Evolutionary conservation across 2,113 vertebrate genomes (phyloP).

Genomic region (Crotalus viridis): DNA sequence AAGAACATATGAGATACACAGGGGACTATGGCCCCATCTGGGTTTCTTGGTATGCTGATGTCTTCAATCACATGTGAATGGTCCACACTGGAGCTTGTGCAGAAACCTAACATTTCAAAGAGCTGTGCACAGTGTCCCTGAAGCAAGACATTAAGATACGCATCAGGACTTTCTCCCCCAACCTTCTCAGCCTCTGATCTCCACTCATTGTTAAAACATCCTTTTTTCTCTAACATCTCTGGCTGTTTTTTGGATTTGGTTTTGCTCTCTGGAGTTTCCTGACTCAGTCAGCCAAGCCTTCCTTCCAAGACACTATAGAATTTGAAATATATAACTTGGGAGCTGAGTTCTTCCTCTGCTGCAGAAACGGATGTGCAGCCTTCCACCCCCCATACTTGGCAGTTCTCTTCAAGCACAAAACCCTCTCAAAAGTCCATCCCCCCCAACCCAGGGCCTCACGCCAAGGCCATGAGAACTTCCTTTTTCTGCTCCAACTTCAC

Average conservation of each 20-base stretch:
- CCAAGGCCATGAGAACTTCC: conserved; percentile 27
- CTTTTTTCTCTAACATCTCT: neutral
- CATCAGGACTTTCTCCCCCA: neutral
- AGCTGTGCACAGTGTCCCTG: neutral
- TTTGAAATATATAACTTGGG: neutral
- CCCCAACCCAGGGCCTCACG: conserved; percentile 15
- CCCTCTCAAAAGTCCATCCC: neutral
- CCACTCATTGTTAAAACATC: neutral
- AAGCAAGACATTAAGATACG: neutral
- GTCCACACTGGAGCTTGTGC: neutral
- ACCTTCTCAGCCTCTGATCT: neutral
- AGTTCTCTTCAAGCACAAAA: conserved; percentile 18
- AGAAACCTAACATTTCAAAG: neutral
- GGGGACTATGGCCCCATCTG: neutral
- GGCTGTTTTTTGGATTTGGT: neutral
- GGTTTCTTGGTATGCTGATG: neutral
- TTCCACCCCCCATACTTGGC: conserved; percentile 19
- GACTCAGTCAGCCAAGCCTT: neutral
- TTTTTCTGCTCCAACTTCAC: conserved; percentile 3
- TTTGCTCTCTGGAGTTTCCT: neutral
- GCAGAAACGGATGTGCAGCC: conserved; percentile 3
- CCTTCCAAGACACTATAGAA: neutral
- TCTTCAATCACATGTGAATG: neutral
- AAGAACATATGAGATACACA: neutral
- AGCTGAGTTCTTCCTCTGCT: neutral